phyloP scores from a whole-genome alignment of 1,140 invertebrate genomes.

The Drosophila pruinosa region DNA sequence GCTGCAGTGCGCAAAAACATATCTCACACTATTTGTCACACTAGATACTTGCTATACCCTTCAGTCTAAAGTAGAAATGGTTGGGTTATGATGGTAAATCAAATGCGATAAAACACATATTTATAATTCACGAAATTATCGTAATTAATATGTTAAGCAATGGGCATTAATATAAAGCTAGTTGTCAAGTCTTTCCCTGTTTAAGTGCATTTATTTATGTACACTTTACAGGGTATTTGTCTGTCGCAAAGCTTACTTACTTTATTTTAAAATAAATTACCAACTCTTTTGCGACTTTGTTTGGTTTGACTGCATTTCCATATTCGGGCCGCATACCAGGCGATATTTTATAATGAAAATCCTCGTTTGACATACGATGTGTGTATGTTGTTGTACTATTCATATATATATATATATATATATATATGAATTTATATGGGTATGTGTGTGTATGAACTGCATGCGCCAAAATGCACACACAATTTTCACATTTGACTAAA shows the following conservation, averaged over 20 bases:
- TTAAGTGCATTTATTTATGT: too few species aligned
- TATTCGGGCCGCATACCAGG: constrained; percentile 33
- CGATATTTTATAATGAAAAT: constrained; percentile 82
- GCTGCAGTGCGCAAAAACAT: constrained; percentile 74
- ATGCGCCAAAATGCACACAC: constrained; percentile 76
- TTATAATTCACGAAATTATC: too few species aligned
- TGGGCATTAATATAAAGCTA: too few species aligned
- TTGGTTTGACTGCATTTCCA: constrained; percentile 39
- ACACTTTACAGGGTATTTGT: not conserved
- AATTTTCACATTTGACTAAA: constrained; percentile 82
- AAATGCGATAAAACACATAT: too few species aligned
- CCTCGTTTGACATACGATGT: constrained; percentile 54
- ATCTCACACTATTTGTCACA: constrained; percentile 80
- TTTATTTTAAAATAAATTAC: constrained; percentile 79
- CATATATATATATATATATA: not conserved
- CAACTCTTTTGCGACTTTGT: constrained; percentile 72
- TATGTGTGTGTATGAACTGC: constrained; percentile 24
- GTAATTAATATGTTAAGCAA: too few species aligned
- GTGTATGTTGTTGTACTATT: constrained; percentile 10
- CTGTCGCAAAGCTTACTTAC: not conserved
- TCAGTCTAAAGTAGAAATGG: not conserved
- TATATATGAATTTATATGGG: constrained; percentile 23
- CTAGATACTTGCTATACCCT: constrained; percentile 59
- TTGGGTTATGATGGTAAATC: not conserved
- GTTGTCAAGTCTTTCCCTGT: too few species aligned